phyloP scores from a whole-genome alignment of 2,113 vertebrate genomes.

The Oostethus manadensis region DNA sequence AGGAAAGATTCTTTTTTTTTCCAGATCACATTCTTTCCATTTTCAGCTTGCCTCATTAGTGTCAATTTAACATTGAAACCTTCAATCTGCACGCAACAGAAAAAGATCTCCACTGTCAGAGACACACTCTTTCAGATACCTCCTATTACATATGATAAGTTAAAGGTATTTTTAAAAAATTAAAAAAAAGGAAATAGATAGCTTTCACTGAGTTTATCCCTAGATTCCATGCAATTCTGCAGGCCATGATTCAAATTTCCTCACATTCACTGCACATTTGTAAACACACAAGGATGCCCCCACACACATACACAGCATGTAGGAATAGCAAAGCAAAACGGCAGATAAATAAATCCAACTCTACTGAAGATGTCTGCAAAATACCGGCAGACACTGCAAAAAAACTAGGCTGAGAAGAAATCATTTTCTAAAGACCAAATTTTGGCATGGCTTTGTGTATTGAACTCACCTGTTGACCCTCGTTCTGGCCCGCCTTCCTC shows the following conservation, averaged over 20 bases:
- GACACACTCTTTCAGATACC: constrained; percentile 11
- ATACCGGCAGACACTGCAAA: too few species aligned
- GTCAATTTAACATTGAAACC: constrained; percentile 27
- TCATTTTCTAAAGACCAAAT: too few species aligned
- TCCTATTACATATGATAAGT: constrained; percentile 27
- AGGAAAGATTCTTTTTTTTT: constrained; percentile 4
- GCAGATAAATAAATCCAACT: too few species aligned
- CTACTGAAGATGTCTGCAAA: too few species aligned
- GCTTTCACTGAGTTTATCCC: background rate
- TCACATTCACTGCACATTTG: background rate
- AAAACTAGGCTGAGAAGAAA: too few species aligned
- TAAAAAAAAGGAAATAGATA: background rate
- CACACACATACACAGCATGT: background rate
- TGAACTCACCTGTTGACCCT: constrained; percentile 45
- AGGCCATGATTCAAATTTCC: constrained; percentile 5
- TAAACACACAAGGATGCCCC: background rate
- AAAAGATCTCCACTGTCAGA: too few species aligned
- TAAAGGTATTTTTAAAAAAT: constrained; percentile 10
- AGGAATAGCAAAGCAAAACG: background rate
- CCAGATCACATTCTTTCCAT: background rate
- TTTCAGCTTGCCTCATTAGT: constrained; percentile 24
- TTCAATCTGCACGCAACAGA: constrained; percentile 21
- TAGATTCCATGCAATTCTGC: background rate
- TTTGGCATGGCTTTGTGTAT: too few species aligned
- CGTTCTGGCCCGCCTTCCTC: constrained; percentile 74